phyloP scores from a whole-genome alignment of 2,113 vertebrate species.

The Empidonax traillii region DNA sequence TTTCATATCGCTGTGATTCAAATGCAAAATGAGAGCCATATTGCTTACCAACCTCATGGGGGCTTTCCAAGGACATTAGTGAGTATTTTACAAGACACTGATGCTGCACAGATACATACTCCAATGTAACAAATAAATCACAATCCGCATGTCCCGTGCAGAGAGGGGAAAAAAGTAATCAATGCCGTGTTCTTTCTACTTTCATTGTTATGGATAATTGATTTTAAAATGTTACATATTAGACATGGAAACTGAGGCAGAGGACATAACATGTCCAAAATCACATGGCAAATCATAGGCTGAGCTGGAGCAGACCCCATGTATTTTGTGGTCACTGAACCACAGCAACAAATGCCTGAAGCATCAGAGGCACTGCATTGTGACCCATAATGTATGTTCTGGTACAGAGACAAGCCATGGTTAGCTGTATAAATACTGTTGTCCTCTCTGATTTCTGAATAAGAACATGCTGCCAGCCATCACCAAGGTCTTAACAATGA shows the following conservation, averaged over 20 bases:
- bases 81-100: not conserved
- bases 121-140: not conserved
- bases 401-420: not conserved
- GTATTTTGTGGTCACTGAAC: not conserved
- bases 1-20: conserved; percentile 7
- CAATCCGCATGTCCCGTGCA: not conserved
- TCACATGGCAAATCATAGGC: not conserved
- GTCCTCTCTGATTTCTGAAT: not conserved
- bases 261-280: not conserved
- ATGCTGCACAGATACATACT: not conserved
- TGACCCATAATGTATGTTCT: not conserved
- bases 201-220: not conserved
- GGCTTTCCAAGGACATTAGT: not conserved
- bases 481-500: not conserved
- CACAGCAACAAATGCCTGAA: not conserved
- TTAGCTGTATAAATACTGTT: not conserved
- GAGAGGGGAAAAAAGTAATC: not conserved
- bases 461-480: not conserved
- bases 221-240: not conserved
- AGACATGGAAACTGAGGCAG: conserved; percentile 34
- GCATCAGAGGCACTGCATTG: not conserved
- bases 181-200: not conserved
- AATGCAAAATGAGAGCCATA: not conserved
- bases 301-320: not conserved
- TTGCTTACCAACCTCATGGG: not conserved